Conservation (phyloP, 2,888 invertebrate genomes). For the Helleia helle region DNA sequence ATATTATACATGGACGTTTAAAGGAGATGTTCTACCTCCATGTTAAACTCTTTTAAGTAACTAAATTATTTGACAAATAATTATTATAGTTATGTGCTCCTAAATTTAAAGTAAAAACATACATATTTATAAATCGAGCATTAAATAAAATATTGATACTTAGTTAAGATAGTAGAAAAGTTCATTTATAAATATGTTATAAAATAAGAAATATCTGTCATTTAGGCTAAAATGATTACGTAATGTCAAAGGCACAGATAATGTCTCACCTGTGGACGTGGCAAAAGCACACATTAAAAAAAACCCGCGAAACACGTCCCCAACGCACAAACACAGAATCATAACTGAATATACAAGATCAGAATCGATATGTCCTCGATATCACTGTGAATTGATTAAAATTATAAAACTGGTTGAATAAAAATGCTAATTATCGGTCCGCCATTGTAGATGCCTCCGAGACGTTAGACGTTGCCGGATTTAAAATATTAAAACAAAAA, state of each 20-base stretch:
- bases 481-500: slow-evolving; percentile 45
- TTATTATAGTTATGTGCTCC: too few species aligned
- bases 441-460: slow-evolving; percentile 18
- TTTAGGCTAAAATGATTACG: not conserved
- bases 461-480: slow-evolving; percentile 58
- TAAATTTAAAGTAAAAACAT: too few species aligned
- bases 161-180: too few species aligned
- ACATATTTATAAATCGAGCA: too few species aligned
- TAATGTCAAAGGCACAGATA: not conserved
- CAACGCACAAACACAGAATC: slow-evolving; percentile 48
- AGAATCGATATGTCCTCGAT: slow-evolving; percentile 33
- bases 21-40: too few species aligned
- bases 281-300: not conserved
- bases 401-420: slow-evolving; percentile 35
- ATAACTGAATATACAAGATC: slow-evolving; percentile 36
- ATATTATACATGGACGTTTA: too few species aligned
- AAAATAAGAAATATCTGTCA: too few species aligned
- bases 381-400: slow-evolving; percentile 39
- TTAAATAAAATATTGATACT: too few species aligned
- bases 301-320: slow-evolving; percentile 39
- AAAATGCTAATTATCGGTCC: slow-evolving; percentile 26
- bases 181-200: too few species aligned
- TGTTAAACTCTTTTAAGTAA: too few species aligned
- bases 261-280: not conserved
- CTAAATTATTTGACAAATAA: too few species aligned